Evolutionary conservation across 2,888 invertebrate genomes (phyloP).

Genomic region (Rhaphigaster nebulosa): DNA sequence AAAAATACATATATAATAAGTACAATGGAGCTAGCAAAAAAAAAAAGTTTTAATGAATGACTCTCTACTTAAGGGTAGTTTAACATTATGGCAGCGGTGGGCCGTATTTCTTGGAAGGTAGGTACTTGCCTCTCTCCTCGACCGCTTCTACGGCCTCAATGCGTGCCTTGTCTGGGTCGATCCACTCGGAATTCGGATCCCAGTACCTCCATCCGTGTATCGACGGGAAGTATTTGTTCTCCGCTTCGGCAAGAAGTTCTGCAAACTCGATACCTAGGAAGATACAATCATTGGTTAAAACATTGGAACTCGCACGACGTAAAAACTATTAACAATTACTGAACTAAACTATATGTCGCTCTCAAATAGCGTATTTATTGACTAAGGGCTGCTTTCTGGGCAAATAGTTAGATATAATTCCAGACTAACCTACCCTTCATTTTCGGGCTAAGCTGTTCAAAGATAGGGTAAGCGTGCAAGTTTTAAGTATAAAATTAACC

Average conservation of each 20-base stretch:
- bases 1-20: no score
- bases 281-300: neutral
- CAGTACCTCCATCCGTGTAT: constrained; percentile 58
- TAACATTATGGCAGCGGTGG: constrained; percentile 36
- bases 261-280: constrained; percentile 51
- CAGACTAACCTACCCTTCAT: no score
- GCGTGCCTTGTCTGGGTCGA: constrained; percentile 29
- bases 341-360: no score
- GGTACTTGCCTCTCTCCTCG: neutral
- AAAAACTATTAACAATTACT: neutral
- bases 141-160: neutral
- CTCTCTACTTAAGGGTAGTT: neutral
- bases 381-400: no score
- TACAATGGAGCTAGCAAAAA: neutral
- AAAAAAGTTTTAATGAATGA: neutral
- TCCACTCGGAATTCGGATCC: constrained; percentile 9
- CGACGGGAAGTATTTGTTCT: constrained; percentile 53
- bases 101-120: neutral
- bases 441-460: no score
- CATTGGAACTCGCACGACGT: neutral
- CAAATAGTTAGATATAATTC: no score
- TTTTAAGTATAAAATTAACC: no score
- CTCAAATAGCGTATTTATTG: no score
- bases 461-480: no score
- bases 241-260: constrained; percentile 27